Conservation (phyloP, 2,113 vertebrate species). For the Tylochromis polylepis region DNA sequence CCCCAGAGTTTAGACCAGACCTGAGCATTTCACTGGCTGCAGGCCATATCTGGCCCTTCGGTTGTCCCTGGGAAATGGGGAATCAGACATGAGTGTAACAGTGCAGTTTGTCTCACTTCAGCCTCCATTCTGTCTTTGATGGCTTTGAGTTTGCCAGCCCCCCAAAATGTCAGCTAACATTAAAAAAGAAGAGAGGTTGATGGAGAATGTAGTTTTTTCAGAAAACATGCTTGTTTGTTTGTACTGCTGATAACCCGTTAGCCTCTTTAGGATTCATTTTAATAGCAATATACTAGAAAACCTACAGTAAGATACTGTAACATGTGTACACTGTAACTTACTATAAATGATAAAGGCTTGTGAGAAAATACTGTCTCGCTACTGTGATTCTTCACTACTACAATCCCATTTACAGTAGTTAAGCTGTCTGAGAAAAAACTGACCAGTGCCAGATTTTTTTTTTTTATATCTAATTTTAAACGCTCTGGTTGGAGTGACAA, state of each 20-base stretch:
- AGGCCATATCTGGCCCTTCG: not conserved
- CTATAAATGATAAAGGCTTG: not conserved
- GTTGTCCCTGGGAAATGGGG: not conserved
- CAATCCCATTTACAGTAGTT: no score
- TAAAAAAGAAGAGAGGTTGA: not conserved
- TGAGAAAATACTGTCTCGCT: no score
- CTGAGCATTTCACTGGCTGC: not conserved
- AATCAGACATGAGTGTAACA: not conserved
- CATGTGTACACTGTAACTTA: not conserved
- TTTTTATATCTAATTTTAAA: no score
- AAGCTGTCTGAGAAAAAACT: no score
- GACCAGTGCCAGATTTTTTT: no score
- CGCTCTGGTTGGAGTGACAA: no score
- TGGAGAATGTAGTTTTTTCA: not conserved
- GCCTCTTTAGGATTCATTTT: not conserved
- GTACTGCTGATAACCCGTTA: not conserved
- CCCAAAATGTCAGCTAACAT: not conserved
- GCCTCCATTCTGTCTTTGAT: no score
- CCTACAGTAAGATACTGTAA: not conserved
- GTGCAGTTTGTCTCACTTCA: not conserved
- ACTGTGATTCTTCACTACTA: no score
- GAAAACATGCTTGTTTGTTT: not conserved
- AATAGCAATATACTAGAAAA: not conserved
- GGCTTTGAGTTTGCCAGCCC: no score
- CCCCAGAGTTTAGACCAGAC: not conserved